phyloP scores from a whole-genome alignment of 2,888 invertebrate species.

The Seira sanloemensis region DNA sequence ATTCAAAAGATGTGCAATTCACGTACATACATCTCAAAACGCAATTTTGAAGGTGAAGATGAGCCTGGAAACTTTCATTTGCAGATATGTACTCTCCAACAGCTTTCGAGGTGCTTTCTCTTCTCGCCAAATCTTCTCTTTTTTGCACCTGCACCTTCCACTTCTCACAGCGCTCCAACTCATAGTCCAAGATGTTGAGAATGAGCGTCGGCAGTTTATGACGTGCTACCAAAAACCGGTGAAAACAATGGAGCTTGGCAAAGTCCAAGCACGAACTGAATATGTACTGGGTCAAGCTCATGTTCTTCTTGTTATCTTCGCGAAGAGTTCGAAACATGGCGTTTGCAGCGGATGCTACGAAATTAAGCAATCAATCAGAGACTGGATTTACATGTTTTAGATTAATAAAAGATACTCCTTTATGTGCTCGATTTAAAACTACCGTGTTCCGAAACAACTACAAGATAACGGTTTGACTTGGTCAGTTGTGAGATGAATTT shows the following conservation, averaged over 20 bases:
- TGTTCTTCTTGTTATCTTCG: conserved; percentile 56
- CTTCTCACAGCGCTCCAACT: conserved; percentile 62
- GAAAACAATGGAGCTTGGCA: conserved; percentile 61
- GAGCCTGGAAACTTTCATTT: conserved; percentile 25
- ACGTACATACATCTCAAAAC: conserved; percentile 45
- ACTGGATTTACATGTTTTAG: too few species aligned
- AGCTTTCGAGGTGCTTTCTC: neutral
- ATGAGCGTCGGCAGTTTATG: conserved; percentile 46
- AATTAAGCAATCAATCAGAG: neutral
- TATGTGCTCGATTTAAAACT: neutral
- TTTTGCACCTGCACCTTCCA: conserved; percentile 58
- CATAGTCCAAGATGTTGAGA: conserved; percentile 56
- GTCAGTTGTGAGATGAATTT: conserved; percentile 49
- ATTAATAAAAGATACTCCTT: too few species aligned
- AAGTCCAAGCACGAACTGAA: conserved; percentile 57
- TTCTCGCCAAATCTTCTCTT: conserved; percentile 34
- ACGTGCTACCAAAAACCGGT: conserved; percentile 47
- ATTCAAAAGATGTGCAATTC: too few species aligned
- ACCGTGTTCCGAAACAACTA: conserved; percentile 59
- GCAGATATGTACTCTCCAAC: conserved; percentile 26
- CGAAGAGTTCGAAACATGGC: conserved; percentile 63
- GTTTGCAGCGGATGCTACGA: conserved; percentile 61
- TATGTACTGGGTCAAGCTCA: conserved; percentile 46
- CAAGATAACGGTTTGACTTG: conserved; percentile 43
- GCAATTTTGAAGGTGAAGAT: conserved; percentile 42